Base-by-base conservation (phyloP, 1,140 invertebrate species). In the Potamilus streckersoni region DNA sequence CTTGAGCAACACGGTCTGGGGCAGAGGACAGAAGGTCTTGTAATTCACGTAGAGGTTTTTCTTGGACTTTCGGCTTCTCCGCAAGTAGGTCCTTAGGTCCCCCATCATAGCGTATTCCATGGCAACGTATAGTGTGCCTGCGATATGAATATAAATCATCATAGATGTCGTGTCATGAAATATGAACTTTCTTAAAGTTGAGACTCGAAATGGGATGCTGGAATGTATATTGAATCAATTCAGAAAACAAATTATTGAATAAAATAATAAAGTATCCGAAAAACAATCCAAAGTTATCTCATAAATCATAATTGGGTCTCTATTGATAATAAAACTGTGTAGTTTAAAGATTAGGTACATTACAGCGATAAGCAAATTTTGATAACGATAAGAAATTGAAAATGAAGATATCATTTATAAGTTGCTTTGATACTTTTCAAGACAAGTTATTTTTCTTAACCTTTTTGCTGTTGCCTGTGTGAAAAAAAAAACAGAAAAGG, bases 81-180 rank as follows among this genome's bases (percentile, higher is more conserved):
- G 79, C 19, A 88, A 78, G 71, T 86, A 86, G 11, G 83, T 83
- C 19, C 85, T 63, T 65, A 88, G 74, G 79, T 88, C 85, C 2
- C 87, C 87, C 71, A 85, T 82, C 31, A 78, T 80, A 68, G 82
- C 83, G 61, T 83, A 88, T 74, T 88, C 87, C 85, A 88, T 85
- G 4, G 85, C 85, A 49, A 88, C 84, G 71, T 86, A 86, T 80
- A 86, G 80, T 19, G 85, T 85, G 31, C 84, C 86, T 86, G 73
- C 19, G 20, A 19, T 17, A 27, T n/a, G 55, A 20, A 20, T 69
- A 55, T 27, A n/a, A 11, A 19, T 58, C 23, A 19, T 58, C 56
- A 12, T 58, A 17, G 13, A 14, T 66, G n/a, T 31, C 55, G 23
- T 69, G 27, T 69, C 67, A 31, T 69, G 49, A 69, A 57, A 58